phyloP scores from a whole-genome alignment of 2,797 vertebrate genomes.

The Diplodus sargus region DNA sequence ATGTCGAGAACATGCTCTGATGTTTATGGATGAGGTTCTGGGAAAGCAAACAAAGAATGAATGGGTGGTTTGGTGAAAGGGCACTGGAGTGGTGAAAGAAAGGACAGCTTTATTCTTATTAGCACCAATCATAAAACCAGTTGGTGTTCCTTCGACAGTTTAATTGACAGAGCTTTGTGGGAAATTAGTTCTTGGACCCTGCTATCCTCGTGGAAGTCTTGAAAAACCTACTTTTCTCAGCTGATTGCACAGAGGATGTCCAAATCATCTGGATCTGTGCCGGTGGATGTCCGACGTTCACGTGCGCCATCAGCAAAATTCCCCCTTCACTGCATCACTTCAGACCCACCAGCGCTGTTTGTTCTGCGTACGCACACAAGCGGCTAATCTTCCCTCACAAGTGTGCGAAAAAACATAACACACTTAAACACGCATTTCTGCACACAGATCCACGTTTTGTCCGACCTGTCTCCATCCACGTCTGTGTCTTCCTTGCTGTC shows the following conservation, averaged over 20 bases:
- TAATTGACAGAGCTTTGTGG: neutral
- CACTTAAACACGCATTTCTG: slow-evolving; percentile 16
- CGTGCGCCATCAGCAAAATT: slow-evolving; percentile 49
- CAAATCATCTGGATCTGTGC: slow-evolving; percentile 5
- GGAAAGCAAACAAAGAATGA: slow-evolving; percentile 60
- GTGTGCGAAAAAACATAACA: slow-evolving; percentile 26
- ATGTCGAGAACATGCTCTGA: slow-evolving; percentile 43
- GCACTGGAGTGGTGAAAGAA: slow-evolving; percentile 39
- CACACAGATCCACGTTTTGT: slow-evolving; percentile 1
- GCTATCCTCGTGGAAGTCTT: neutral
- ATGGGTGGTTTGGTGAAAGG: slow-evolving; percentile 46
- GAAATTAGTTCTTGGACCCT: neutral
- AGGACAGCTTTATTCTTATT: slow-evolving; percentile 50
- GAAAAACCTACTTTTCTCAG: neutral
- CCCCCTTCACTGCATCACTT: slow-evolving; percentile 49
- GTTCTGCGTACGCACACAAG: slow-evolving; percentile 17
- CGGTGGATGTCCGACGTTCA: slow-evolving; percentile 29
- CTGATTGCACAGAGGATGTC: neutral
- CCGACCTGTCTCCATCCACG: neutral
- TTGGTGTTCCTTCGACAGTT: slow-evolving; percentile 22
- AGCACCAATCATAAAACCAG: slow-evolving; percentile 10
- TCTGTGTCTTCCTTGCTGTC: neutral
- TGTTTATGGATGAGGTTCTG: slow-evolving; percentile 74
- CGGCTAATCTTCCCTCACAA: slow-evolving; percentile 13
- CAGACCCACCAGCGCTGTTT: slow-evolving; percentile 44